These are phyloP conservation scores for Zaprionus nigranus DNA, from an alignment of 1,140 invertebrate genomes.

Conservation along the genomic window DNA sequence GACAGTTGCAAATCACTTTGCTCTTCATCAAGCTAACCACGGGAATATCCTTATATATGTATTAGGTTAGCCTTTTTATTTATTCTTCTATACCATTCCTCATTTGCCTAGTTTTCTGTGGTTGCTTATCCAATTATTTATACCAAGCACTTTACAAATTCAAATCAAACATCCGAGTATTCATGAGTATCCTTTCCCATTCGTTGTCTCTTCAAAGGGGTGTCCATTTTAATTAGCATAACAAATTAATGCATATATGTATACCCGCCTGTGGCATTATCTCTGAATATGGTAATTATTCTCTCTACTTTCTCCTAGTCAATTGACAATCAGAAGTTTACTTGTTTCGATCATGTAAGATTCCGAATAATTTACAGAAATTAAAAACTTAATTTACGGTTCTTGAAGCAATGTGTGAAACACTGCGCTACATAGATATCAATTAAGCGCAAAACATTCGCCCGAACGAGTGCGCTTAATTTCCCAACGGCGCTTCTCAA, in stretches of 20 bases:
- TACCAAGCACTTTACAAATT: conserved; percentile 51
- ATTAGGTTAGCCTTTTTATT: too few species aligned
- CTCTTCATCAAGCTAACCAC: neutral
- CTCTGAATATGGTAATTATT: conserved; percentile 44
- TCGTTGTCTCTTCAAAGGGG: neutral
- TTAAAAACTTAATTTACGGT: neutral
- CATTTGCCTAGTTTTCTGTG: neutral
- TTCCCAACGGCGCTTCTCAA: conserved; percentile 32
- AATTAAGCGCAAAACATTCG: conserved; percentile 37
- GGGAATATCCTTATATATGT: too few species aligned
- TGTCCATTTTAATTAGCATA: conserved; percentile 55
- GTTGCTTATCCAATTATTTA: neutral
- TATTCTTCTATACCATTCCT: neutral
- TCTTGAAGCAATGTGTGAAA: neutral
- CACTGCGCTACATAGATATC: conserved; percentile 34
- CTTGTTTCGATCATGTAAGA: neutral
- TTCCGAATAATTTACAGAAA: neutral
- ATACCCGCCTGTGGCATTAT: conserved; percentile 16
- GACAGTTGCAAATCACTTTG: neutral
- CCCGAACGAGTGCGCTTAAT: neutral
- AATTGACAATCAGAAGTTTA: neutral
- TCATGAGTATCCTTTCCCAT: conserved; percentile 30
- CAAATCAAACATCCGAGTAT: conserved; percentile 46
- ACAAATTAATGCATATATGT: conserved; percentile 41
- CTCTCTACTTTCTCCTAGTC: neutral